Evolutionary conservation across 2,113 vertebrate species (phyloP).

Genomic region (Lipophrys pholis): DNA sequence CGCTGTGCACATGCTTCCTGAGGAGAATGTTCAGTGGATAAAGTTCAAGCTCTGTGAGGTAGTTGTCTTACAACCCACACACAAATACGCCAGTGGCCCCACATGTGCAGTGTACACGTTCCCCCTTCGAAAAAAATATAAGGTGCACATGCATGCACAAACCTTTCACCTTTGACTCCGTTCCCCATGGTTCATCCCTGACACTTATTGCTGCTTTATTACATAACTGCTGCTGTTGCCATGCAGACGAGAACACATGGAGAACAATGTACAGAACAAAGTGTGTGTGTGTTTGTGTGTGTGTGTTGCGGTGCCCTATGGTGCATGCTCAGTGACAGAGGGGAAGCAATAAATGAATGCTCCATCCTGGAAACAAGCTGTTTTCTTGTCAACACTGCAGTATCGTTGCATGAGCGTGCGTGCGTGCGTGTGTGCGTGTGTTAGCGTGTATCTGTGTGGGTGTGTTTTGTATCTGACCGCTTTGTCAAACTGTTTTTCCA

Average conservation of each 20-base stretch:
- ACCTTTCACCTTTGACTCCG: conserved; percentile 21
- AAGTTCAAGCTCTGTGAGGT: conserved; percentile 51
- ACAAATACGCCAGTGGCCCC: conserved; percentile 11
- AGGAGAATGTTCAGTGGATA: conserved; percentile 49
- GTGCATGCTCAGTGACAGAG: conserved; percentile 39
- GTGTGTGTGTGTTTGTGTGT: conserved; percentile 29
- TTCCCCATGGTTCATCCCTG: conserved; percentile 28
- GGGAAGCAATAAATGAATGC: conserved; percentile 70
- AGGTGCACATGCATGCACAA: conserved; percentile 1
- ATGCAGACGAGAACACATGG: conserved; percentile 37
- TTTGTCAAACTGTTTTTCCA: conserved; percentile 63
- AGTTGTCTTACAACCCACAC: conserved; percentile 34
- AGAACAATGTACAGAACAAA: conserved; percentile 55
- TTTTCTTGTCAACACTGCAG: conserved; percentile 76
- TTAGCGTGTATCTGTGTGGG: neutral
- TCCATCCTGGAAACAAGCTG: conserved; percentile 75
- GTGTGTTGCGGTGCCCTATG: conserved; percentile 12
- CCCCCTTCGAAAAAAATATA: neutral
- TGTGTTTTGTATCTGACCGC: neutral
- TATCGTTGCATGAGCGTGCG: conserved; percentile 34
- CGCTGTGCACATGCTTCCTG: conserved; percentile 65
- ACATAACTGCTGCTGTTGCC: conserved; percentile 42
- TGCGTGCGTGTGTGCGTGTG: conserved; percentile 12
- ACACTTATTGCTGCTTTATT: conserved; percentile 30
- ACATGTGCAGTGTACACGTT: neutral